A percentile compares a stretch with the other conserved stretches of the same genome.
These are phyloP conservation scores for Gasterosteus aculeatus DNA, from an alignment of 2,113 vertebrate species.

Conservation along the genomic window DNA sequence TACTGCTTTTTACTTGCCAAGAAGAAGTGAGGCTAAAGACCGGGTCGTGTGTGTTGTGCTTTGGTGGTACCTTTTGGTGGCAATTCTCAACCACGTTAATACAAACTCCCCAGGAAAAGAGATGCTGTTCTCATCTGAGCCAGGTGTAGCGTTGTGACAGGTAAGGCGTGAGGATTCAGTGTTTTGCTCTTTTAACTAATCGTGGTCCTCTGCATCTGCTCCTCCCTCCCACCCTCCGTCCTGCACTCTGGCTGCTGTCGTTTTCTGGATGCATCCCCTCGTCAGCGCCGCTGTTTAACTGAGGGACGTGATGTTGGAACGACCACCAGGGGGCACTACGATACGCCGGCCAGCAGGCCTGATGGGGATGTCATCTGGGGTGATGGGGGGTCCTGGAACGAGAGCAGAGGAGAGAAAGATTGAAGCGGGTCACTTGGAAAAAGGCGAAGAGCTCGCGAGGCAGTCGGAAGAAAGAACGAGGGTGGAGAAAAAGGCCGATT, in stretches of 20 bases:
- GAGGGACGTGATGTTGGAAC: slow-evolving; percentile 97
- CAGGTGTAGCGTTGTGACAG: slow-evolving; percentile 89
- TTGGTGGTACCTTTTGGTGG: slow-evolving; percentile 14
- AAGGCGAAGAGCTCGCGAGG: neutral
- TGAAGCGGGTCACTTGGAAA: neutral
- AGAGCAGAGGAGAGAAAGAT: neutral
- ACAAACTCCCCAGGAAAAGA: slow-evolving; percentile 76
- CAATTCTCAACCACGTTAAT: neutral
- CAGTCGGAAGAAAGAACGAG: neutral
- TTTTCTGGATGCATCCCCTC: slow-evolving; percentile 31
- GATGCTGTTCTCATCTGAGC: slow-evolving; percentile 88
- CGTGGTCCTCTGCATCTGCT: slow-evolving; percentile 59
- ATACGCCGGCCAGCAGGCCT: slow-evolving; percentile 95
- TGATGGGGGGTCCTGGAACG: slow-evolving; percentile 79
- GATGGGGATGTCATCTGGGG: slow-evolving; percentile 80
- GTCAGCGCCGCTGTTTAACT: slow-evolving; percentile 83
- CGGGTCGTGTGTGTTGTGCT: slow-evolving; percentile 20
- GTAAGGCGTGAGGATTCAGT: slow-evolving; percentile 98
- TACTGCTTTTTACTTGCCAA: neutral
- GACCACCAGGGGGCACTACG: slow-evolving; percentile 93
- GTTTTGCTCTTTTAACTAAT: slow-evolving; percentile 81
- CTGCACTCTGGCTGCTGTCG: slow-evolving; percentile 51
- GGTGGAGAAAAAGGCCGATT: neutral
- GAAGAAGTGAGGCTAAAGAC: slow-evolving; percentile 21
- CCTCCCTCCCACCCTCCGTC: slow-evolving; percentile 33